These are phyloP conservation scores for Sylvilagus floridanus DNA, from an alignment of 2,797 vertebrate genomes.

Conservation along the genomic window DNA sequence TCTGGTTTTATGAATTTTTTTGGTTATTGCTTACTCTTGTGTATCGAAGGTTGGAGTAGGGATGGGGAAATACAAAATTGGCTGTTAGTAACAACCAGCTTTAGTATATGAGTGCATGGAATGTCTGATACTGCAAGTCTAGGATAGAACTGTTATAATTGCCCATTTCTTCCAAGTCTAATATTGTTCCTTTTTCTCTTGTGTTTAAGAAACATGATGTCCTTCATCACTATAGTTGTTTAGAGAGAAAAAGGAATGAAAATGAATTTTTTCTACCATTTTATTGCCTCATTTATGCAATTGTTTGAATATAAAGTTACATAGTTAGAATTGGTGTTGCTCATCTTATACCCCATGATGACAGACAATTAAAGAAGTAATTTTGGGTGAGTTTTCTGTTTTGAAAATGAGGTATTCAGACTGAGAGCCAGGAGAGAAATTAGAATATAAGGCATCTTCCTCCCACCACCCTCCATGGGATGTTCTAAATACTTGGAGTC, in stretches of 20 bases:
- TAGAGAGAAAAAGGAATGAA: background rate
- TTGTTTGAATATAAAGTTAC: slow-evolving; percentile 44
- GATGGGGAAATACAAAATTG: background rate
- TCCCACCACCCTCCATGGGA: accelerated
- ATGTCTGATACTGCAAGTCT: background rate
- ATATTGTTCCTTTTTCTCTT: background rate
- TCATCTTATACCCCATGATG: background rate
- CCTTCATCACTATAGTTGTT: background rate
- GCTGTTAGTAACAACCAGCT: background rate
- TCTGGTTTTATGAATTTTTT: background rate
- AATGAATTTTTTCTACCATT: background rate
- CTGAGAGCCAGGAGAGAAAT: slow-evolving; percentile 15
- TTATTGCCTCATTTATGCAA: slow-evolving; percentile 49
- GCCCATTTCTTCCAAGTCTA: background rate
- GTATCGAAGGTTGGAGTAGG: background rate
- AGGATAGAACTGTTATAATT: background rate
- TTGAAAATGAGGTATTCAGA: slow-evolving; percentile 13
- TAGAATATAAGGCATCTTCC: background rate
- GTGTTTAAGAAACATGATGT: background rate
- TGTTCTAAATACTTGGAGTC: background rate
- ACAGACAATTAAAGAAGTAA: slow-evolving; percentile 22
- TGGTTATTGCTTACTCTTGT: background rate
- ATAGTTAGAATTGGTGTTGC: slow-evolving; percentile 11
- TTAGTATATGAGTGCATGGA: background rate
- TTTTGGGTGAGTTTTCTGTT: slow-evolving; percentile 10